Evolutionary conservation across 1,140 invertebrate species (phyloP).

Genomic region (Bombus pyrosoma): DNA sequence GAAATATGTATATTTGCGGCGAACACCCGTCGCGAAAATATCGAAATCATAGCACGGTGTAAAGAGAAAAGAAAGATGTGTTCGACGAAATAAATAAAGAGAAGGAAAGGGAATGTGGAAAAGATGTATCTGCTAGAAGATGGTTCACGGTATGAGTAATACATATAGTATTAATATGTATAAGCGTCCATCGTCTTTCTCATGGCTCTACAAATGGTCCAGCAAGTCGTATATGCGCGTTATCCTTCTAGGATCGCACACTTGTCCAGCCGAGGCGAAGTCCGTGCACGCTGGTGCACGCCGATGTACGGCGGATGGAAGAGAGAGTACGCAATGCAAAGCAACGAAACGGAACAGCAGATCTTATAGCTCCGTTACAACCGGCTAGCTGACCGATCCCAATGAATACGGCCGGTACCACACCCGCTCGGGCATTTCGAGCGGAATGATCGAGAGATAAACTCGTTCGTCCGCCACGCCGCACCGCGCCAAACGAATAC

Average conservation of each 20-base stretch:
- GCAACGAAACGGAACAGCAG: slow-evolving; percentile 71
- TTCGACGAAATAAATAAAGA: neutral
- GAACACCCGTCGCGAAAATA: neutral
- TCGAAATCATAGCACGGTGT: neutral
- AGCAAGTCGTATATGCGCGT: slow-evolving; percentile 38
- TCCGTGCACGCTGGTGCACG: slow-evolving; percentile 1
- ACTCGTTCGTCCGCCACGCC: slow-evolving; percentile 50
- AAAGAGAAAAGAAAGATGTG: neutral
- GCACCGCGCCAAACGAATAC: slow-evolving; percentile 30
- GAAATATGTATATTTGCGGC: neutral
- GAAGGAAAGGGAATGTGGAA: neutral
- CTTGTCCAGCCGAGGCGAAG: slow-evolving; percentile 53
- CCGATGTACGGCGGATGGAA: too few species aligned
- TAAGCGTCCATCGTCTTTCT: slow-evolving; percentile 38
- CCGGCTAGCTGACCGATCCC: slow-evolving; percentile 68
- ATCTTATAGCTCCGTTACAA: slow-evolving; percentile 71
- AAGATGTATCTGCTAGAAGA: neutral
- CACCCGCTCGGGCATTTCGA: slow-evolving; percentile 70
- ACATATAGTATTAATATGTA: slow-evolving; percentile 50
- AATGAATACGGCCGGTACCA: slow-evolving; percentile 64
- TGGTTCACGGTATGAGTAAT: neutral
- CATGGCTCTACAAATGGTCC: slow-evolving; percentile 49
- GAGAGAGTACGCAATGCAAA: slow-evolving; percentile 62
- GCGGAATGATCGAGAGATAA: slow-evolving; percentile 71
- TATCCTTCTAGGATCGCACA: slow-evolving; percentile 64